Conservation (phyloP, 2,888 invertebrate species). For the Leptinotarsa tumamoca region DNA sequence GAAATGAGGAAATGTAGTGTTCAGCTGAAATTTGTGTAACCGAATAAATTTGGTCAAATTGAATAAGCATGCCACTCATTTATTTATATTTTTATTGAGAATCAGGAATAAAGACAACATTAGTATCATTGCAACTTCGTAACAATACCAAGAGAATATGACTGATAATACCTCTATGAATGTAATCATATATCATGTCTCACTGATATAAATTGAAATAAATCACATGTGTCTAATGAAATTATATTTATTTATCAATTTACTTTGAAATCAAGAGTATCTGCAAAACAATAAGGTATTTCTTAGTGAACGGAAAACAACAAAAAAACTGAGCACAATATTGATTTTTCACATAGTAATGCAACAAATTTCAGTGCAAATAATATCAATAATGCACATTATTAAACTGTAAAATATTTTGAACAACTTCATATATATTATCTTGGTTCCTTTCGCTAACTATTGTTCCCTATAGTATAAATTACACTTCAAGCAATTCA, state of each 20-base stretch:
- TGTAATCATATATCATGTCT: too few species aligned
- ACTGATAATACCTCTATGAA: too few species aligned
- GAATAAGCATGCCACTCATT: too few species aligned
- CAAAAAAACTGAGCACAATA: not conserved
- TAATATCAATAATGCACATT: not conserved
- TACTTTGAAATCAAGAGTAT: not conserved
- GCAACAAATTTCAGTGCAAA: not conserved
- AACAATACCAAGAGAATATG: too few species aligned
- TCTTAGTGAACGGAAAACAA: not conserved
- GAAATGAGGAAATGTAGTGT: too few species aligned
- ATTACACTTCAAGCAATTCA: not conserved
- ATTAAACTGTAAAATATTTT: conserved; percentile 14
- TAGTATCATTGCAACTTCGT: too few species aligned
- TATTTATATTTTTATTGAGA: too few species aligned
- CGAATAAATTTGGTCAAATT: too few species aligned
- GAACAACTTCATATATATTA: conserved; percentile 9
- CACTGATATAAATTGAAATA: not conserved
- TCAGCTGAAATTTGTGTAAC: too few species aligned
- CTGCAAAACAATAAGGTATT: conserved; percentile 18
- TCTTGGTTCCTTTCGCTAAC: not conserved
- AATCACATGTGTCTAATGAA: conserved; percentile 15
- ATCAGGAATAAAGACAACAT: too few species aligned
- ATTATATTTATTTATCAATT: conserved; percentile 25
- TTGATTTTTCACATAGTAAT: not conserved
- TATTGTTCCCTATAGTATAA: conserved; percentile 14